phyloP scores from a whole-genome alignment of 2,888 invertebrate genomes.

The Liopterus haemorrhoidalis region DNA sequence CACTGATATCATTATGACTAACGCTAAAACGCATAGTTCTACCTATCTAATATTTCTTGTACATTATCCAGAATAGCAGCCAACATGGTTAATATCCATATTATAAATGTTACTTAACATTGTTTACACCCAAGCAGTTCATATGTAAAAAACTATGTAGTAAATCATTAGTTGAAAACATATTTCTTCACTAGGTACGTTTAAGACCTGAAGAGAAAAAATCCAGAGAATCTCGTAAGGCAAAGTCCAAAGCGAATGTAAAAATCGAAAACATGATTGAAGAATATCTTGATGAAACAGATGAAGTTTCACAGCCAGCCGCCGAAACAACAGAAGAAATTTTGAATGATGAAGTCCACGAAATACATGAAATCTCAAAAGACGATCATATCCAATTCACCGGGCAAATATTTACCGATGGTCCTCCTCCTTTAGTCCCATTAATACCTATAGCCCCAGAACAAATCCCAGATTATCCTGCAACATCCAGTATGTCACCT shows the following conservation, averaged over 20 bases:
- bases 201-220: constrained; percentile 7
- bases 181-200: background rate
- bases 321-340: constrained; percentile 5
- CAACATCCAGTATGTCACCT: constrained; percentile 8
- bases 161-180: background rate
- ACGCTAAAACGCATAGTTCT: too few species aligned
- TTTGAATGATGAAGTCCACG: constrained; percentile 17
- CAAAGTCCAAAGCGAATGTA: constrained; percentile 25
- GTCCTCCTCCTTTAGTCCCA: constrained; percentile 41
- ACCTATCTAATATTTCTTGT: too few species aligned
- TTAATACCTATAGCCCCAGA: constrained; percentile 32
- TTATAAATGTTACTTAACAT: too few species aligned
- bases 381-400: constrained; percentile 20
- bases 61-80: too few species aligned
- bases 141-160: background rate
- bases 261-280: constrained; percentile 26
- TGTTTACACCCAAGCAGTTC: too few species aligned
- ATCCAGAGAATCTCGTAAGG: constrained; percentile 19
- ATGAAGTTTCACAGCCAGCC: constrained; percentile 1
- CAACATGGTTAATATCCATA: too few species aligned
- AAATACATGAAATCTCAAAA: constrained; percentile 12
- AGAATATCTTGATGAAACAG: constrained; percentile 17
- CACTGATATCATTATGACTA: too few species aligned
- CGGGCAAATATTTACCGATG: constrained; percentile 30
- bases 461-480: constrained; percentile 27